These are phyloP conservation scores for Rhea americana DNA, from an alignment of 2,113 vertebrate genomes.

Conservation along the genomic window DNA sequence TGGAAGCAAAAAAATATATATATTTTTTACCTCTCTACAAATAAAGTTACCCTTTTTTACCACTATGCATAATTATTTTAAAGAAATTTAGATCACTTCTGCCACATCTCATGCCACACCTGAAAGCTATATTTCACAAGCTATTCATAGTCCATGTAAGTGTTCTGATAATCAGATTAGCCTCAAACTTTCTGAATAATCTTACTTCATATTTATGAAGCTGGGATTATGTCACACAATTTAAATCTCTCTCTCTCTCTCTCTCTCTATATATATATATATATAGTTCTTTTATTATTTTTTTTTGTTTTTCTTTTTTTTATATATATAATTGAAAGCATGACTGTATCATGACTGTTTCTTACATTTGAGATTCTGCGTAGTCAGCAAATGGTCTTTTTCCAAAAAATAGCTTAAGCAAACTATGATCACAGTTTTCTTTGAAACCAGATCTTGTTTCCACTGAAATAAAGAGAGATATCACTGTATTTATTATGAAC, in stretches of 20 bases:
- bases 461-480: not conserved
- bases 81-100: not conserved
- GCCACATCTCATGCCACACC: not conserved
- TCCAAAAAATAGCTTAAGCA: not conserved
- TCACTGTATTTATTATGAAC: not conserved
- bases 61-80: not conserved
- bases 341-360: not conserved
- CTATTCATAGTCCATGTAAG: not conserved
- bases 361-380: not conserved
- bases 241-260: not conserved
- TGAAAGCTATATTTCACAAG: not conserved
- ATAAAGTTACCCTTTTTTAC: not conserved
- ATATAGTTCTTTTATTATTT: not conserved
- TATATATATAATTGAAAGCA: not conserved
- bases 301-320: not conserved
- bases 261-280: too few relatives aligned
- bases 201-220: too few relatives aligned
- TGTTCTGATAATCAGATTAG: not conserved
- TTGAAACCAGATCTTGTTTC: not conserved
- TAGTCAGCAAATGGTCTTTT: not conserved
- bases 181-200: too few relatives aligned
- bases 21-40: not conserved
- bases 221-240: not conserved
- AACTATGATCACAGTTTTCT: not conserved
- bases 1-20: rapidly evolving